Evolutionary conservation across 2,797 vertebrate species (phyloP).

Genomic region (Sebastes minor): DNA sequence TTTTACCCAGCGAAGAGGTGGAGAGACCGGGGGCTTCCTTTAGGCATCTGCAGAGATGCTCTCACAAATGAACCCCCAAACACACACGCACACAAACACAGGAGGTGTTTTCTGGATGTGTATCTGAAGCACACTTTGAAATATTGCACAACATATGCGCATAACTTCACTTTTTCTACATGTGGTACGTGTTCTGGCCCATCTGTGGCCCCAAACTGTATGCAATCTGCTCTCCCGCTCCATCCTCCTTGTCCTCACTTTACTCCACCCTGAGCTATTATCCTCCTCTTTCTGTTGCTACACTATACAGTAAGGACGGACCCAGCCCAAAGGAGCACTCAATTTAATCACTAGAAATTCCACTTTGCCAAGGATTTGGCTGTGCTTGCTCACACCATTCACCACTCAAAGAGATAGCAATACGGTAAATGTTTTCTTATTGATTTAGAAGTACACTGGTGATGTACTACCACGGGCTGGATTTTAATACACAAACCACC

Average conservation of each 20-base stretch:
- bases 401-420: constrained; percentile 31
- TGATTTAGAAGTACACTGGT: constrained; percentile 45
- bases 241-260: constrained; percentile 44
- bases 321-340: constrained; percentile 53
- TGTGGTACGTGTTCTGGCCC: background rate
- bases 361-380: constrained; percentile 50
- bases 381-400: constrained; percentile 18
- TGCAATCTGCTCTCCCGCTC: constrained; percentile 20
- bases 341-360: constrained; percentile 56
- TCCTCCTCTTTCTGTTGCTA: constrained; percentile 30
- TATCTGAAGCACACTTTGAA: constrained; percentile 1
- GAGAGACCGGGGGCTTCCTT: constrained; percentile 40
- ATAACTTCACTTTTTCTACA: background rate
- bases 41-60: constrained; percentile 43
- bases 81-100: constrained; percentile 1
- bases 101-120: background rate
- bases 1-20: constrained; percentile 46
- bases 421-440: constrained; percentile 52
- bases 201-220: constrained; percentile 2
- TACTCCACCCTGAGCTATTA: constrained; percentile 29
- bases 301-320: constrained; percentile 16
- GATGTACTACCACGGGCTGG: background rate
- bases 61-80: constrained; percentile 20
- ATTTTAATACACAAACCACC: constrained; percentile 7
- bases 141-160: background rate